Evolutionary conservation across 2,113 vertebrate genomes (phyloP).

Genomic region (Pseudois nayaur): DNA sequence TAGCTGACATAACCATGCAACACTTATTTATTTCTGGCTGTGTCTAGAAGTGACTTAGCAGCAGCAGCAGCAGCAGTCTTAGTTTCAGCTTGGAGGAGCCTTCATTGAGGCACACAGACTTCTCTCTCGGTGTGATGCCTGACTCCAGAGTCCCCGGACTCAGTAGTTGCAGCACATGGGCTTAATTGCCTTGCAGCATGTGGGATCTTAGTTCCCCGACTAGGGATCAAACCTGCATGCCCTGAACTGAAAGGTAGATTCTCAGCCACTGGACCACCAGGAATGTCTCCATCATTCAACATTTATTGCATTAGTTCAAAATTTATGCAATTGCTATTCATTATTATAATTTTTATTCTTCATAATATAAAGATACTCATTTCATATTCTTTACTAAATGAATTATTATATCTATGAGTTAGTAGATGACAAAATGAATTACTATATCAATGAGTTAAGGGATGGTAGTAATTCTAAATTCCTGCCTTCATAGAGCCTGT

Average conservation of each 20-base stretch:
- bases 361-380: not conserved
- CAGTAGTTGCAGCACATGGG: not conserved
- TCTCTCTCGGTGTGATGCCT: not conserved
- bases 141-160: not conserved
- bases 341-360: not conserved
- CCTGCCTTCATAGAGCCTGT: not conserved
- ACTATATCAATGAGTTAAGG: not conserved
- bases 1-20: not conserved
- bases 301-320: not conserved
- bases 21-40: not conserved
- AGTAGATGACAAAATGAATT: not conserved
- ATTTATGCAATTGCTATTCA: not conserved
- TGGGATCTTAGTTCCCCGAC: not conserved
- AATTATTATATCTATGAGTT: not conserved
- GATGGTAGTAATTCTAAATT: not conserved
- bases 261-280: not conserved
- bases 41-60: not conserved
- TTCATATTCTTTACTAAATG: not conserved
- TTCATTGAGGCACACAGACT: not conserved
- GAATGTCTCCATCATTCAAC: not conserved
- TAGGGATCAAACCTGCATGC: not conserved
- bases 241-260: not conserved
- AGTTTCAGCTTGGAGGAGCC: not conserved
- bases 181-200: not conserved
- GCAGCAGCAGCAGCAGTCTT: not conserved